These are phyloP conservation scores for Plodia interpunctella DNA, from an alignment of 1,140 invertebrate genomes.

Conservation along the genomic window DNA sequence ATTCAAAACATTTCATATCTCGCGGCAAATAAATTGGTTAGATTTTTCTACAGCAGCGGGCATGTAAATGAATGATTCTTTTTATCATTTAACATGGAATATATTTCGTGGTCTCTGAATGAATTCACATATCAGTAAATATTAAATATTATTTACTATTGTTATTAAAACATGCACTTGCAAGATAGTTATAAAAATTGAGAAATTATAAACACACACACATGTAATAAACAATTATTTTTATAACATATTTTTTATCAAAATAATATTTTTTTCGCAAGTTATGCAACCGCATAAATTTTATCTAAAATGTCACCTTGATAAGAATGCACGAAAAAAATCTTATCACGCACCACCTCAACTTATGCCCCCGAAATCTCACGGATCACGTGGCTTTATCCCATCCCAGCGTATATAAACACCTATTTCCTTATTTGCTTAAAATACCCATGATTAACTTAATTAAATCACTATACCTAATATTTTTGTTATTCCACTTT, in stretches of 20 bases:
- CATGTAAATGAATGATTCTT: no score
- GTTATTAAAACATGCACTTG: constrained; percentile 27
- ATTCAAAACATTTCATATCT: no score
- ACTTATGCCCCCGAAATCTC: constrained; percentile 21
- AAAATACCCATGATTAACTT: constrained; percentile 1
- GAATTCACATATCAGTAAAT: no score
- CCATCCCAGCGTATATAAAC: neutral
- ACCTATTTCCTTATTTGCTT: neutral
- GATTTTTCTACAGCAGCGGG: no score
- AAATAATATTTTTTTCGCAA: neutral
- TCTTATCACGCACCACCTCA: constrained; percentile 30
- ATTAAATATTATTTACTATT: no score
- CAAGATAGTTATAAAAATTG: no score
- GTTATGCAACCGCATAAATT: constrained; percentile 9
- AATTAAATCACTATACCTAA: constrained; percentile 12
- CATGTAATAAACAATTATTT: neutral
- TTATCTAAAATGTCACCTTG: constrained; percentile 42
- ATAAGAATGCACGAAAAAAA: constrained; percentile 34
- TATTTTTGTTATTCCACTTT: no score
- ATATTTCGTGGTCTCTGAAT: no score
- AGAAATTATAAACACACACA: neutral
- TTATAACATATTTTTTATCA: neutral
- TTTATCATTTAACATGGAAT: no score
- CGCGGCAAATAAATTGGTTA: no score
- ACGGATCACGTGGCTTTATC: neutral